These are phyloP conservation scores for Spea multiplicata DNA, from an alignment of 2,113 vertebrate species.

Conservation along the genomic window DNA sequence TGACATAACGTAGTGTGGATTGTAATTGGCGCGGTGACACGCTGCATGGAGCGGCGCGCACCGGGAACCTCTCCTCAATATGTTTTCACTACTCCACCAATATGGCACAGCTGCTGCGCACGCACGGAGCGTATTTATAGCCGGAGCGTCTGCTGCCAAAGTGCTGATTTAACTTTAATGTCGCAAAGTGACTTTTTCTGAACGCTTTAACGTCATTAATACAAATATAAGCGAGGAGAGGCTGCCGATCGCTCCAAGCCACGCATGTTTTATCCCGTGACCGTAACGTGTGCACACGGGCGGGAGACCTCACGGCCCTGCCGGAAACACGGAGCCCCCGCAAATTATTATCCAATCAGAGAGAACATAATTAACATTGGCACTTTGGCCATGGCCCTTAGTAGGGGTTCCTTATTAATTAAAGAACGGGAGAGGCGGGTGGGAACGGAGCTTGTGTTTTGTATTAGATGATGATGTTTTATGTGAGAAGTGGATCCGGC, in stretches of 20 bases:
- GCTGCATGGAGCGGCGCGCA: not conserved
- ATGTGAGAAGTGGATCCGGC: too few relatives aligned
- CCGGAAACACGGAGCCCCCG: too few relatives aligned
- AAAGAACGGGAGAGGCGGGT: too few relatives aligned
- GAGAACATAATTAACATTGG: too few relatives aligned
- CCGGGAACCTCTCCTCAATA: slow-evolving; percentile 13
- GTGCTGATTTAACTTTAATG: not conserved
- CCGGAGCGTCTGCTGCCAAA: slow-evolving; percentile 5
- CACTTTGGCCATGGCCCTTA: too few relatives aligned
- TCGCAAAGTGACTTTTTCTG: not conserved
- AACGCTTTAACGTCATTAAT: not conserved
- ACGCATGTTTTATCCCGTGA: too few relatives aligned
- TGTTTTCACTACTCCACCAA: slow-evolving; percentile 27
- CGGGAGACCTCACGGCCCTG: too few relatives aligned
- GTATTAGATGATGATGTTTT: too few relatives aligned
- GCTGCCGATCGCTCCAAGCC: not conserved
- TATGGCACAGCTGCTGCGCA: slow-evolving; percentile 8
- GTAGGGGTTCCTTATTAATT: too few relatives aligned
- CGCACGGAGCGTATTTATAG: slow-evolving; percentile 15
- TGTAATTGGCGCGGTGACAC: slow-evolving; percentile 20
- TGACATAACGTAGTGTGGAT: not conserved
- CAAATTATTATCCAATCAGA: too few relatives aligned
- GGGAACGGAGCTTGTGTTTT: too few relatives aligned
- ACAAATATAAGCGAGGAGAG: not conserved
- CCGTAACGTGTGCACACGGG: too few relatives aligned